phyloP scores from a whole-genome alignment of 2,888 invertebrate species.

The Caenorhabditis sp. region DNA sequence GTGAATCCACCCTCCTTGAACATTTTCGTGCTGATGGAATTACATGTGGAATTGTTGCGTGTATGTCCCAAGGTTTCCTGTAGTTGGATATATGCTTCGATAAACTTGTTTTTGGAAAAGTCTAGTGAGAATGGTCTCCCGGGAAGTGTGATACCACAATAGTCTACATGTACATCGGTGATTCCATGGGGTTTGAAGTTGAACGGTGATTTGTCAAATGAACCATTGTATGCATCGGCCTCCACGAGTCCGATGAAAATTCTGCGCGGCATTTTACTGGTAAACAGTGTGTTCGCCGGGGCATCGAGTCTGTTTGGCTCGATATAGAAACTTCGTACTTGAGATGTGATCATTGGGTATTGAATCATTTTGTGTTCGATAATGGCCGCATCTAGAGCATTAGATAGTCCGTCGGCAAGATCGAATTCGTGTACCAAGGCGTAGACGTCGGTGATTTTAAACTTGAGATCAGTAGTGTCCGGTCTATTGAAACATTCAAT shows the following conservation, averaged over 20 bases:
- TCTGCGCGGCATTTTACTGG: conserved; percentile 20
- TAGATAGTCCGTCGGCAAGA: conserved; percentile 15
- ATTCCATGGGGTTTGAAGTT: conserved; percentile 12
- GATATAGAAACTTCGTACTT: conserved; percentile 7
- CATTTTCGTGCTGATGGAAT: neutral
- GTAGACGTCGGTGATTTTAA: conserved; percentile 4
- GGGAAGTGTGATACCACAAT: conserved; percentile 13
- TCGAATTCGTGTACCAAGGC: conserved; percentile 18
- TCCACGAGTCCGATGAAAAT: conserved; percentile 13
- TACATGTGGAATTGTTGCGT: neutral
- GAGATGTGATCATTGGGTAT: conserved; percentile 2
- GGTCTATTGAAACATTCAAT: neutral
- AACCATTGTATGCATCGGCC: conserved; percentile 7
- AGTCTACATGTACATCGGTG: conserved; percentile 12
- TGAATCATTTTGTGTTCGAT: conserved; percentile 17
- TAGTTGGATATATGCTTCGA: conserved; percentile 5
- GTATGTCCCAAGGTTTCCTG: conserved; percentile 22
- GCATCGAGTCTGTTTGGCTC: conserved; percentile 13
- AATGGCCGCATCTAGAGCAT: conserved; percentile 1
- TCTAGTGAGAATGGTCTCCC: conserved; percentile 10
- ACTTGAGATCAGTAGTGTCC: neutral
- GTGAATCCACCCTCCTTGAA: neutral
- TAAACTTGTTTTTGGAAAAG: conserved; percentile 1
- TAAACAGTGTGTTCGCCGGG: conserved; percentile 21
- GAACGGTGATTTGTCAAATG: conserved; percentile 1